Percentiles rank a stretch among this genome's conserved stretches.
Evolutionary conservation across 1,140 invertebrate species (phyloP).

Genomic region (Nymphalis io): DNA sequence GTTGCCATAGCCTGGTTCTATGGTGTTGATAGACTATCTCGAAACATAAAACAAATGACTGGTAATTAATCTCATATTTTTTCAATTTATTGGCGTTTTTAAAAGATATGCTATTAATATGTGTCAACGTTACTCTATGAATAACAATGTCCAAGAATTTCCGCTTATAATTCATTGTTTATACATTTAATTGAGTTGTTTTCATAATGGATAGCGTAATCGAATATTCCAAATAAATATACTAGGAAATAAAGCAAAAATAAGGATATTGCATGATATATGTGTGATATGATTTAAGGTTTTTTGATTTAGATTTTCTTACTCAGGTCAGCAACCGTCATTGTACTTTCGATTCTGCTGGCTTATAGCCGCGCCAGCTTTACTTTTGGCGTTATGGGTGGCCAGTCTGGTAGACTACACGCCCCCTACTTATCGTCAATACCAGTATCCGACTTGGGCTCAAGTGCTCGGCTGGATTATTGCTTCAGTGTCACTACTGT

Average conservation of each 20-base stretch:
- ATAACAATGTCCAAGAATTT: too few relatives aligned
- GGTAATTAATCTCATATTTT: slow-evolving; percentile 72
- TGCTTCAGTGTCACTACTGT: slow-evolving; percentile 89
- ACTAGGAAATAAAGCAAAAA: too few relatives aligned
- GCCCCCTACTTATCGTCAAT: slow-evolving; percentile 88
- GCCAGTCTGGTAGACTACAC: slow-evolving; percentile 93
- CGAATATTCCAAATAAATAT: background rate
- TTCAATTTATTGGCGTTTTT: too few relatives aligned
- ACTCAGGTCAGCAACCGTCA: slow-evolving; percentile 83
- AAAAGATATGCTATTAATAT: background rate
- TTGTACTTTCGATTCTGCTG: slow-evolving; percentile 93
- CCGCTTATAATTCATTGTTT: too few relatives aligned
- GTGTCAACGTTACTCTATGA: too few relatives aligned
- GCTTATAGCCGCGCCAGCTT: slow-evolving; percentile 88
- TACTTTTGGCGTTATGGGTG: slow-evolving; percentile 93
- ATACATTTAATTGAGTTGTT: too few relatives aligned
- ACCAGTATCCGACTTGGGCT: slow-evolving; percentile 92
- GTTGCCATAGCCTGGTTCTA: slow-evolving; percentile 96
- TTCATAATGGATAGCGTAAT: background rate
- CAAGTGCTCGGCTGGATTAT: slow-evolving; percentile 93
- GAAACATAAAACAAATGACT: slow-evolving; percentile 94
- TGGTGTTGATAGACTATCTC: slow-evolving; percentile 89
- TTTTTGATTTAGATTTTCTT: slow-evolving; percentile 26
- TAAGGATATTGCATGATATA: background rate
- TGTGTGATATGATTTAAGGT: background rate